Evolutionary conservation across 2,113 vertebrate genomes (phyloP).

Genomic region (Python bivittatus): DNA sequence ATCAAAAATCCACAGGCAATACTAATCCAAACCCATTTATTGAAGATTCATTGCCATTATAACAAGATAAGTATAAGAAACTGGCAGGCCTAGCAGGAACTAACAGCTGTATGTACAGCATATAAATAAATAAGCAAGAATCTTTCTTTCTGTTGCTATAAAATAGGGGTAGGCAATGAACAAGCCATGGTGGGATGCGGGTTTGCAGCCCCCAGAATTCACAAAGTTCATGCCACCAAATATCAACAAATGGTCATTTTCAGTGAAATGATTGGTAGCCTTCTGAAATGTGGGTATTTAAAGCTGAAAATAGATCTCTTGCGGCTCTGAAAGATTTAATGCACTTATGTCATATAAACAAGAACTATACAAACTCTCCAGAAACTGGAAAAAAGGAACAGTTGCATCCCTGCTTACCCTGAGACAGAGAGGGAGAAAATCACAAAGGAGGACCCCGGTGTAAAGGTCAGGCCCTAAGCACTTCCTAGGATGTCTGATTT

Average conservation of each 20-base stretch:
- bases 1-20: conserved; percentile 7
- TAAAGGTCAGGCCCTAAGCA: too few species aligned
- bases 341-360: neutral
- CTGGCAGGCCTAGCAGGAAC: neutral
- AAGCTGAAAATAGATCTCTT: neutral
- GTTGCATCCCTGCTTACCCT: too few species aligned
- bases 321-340: neutral
- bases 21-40: conserved; percentile 1
- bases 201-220: neutral
- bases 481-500: too few species aligned
- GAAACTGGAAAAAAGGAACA: neutral
- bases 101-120: neutral
- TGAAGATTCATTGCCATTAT: neutral
- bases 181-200: neutral
- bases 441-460: too few species aligned
- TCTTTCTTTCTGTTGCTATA: neutral
- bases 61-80: neutral
- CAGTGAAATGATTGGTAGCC: neutral
- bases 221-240: neutral
- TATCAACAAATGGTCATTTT: neutral
- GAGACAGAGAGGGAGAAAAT: too few species aligned
- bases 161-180: neutral
- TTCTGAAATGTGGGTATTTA: neutral
- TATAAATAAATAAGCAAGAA: neutral
- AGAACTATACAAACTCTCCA: neutral